phyloP scores from a whole-genome alignment of 2,113 vertebrate genomes.

The Struthio camelus region DNA sequence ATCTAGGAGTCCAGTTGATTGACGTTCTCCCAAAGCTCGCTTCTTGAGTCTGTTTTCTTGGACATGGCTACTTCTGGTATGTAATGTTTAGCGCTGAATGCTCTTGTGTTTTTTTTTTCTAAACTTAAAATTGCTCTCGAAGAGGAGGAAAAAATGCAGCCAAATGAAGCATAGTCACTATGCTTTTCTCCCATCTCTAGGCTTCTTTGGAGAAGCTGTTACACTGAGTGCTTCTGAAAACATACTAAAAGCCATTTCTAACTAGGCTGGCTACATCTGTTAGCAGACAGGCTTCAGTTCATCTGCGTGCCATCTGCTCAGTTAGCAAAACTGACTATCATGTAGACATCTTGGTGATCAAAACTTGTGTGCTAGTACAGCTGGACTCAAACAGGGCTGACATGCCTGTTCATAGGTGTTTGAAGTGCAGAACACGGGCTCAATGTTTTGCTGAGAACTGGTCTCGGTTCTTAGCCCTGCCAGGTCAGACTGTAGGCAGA shows the following conservation, averaged over 20 bases:
- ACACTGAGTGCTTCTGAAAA: neutral
- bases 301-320: constrained; percentile 45
- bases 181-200: neutral
- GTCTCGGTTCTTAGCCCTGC: accelerated
- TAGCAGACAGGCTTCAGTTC: constrained; percentile 43
- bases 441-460: accelerated
- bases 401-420: neutral
- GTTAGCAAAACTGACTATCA: constrained; percentile 35
- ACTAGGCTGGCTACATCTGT: neutral
- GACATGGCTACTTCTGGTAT: constrained; percentile 83
- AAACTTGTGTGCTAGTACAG: neutral
- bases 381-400: neutral
- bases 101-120: accelerated
- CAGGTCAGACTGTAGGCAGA: neutral
- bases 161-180: neutral
- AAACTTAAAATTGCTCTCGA: neutral
- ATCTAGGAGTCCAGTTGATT: neutral
- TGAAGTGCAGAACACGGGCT: neutral
- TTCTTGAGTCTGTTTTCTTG: constrained; percentile 22
- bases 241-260: neutral
- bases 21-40: neutral
- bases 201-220: neutral
- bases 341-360: neutral
- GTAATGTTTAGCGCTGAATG: constrained; percentile 1
- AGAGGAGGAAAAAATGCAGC: neutral